Evolutionary conservation across 1,140 invertebrate species (phyloP), one percentile per base, ranked within the genome.

Genomic region (Hylaeus volcanicus): DNA sequence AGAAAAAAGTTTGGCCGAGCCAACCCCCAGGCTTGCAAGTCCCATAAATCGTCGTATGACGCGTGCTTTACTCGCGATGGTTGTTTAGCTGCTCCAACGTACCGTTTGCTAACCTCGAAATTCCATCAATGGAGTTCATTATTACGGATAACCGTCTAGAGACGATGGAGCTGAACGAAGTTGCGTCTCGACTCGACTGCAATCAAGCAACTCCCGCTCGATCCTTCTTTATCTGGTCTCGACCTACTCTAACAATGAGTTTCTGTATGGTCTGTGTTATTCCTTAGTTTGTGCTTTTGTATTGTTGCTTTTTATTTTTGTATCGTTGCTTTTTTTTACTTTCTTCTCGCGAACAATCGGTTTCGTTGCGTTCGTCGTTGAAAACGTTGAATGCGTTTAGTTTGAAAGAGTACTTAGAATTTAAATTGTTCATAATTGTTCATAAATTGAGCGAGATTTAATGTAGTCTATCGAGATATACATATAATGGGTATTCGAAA

Each of bases 111-210:
- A 51, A 51, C 64, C 45, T 68, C 65, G 26, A 45, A 45, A 68
- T 68, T 68, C 53, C 45, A 68, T 68, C 65, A 68, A 68, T 68
- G 65, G 65, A 26, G 65, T 37, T 41, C 65, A 41, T 68, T 68
- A 68, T 68, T 68, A 45, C n/a, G 43, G 12, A 68, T n/a, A 68
- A 12, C 2, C n/a, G 26, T 51, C 45, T n/a, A 37, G 45, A 9
- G 45, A 68, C 65, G 65, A 68, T 48, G 37, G n/a, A 51, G 12
- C 15, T 53, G 65, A 68, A 68, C 53, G 65, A 68, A 68, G n/a
- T 12, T 53, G 26, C 1, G 45, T 9, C 45, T 68, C 8, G 4
- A 51, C 65, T 51, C 45, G 45, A 53, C 65, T 66, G 43, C 11
- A 66, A 66, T 43, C 14, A 48, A 15, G 15, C 64, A 26, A 48